Conservation (phyloP, 2,113 vertebrate species). For the Gambusia holbrooki region DNA sequence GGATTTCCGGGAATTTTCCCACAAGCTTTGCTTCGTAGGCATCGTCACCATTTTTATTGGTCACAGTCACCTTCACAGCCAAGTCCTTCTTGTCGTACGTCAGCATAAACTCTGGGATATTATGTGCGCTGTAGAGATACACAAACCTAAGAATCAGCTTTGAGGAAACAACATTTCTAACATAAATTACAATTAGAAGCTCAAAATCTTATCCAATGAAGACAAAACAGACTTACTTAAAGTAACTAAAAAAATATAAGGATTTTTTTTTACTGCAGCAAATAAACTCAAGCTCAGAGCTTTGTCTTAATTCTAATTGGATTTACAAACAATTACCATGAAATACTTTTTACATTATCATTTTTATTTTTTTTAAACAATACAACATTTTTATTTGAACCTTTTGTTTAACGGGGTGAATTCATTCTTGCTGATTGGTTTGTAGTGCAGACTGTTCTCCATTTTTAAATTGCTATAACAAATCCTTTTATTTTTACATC, state of each 20-base stretch:
- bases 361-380: neutral
- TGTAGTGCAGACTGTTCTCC: conserved; percentile 86
- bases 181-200: neutral
- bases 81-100: conserved; percentile 93
- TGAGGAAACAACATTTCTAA: neutral
- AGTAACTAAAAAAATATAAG: neutral
- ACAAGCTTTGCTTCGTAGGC: conserved; percentile 91
- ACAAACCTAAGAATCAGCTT: neutral
- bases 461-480: conserved; percentile 93
- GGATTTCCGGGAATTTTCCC: conserved; percentile 83
- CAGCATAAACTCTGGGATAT: conserved; percentile 85
- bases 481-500: conserved; percentile 90
- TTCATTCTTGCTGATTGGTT: conserved; percentile 84
- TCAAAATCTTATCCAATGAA: neutral
- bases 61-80: conserved; percentile 89
- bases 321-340: too few species aligned
- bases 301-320: neutral
- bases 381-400: neutral
- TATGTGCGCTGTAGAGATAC: conserved; percentile 78
- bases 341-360: too few species aligned
- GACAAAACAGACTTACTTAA: neutral
- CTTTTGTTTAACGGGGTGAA: conserved; percentile 78
- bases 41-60: conserved; percentile 89
- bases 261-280: neutral
- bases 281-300: neutral